Percentiles rank a stretch among this genome's conserved stretches.
Evolutionary conservation across 1,140 invertebrate genomes (phyloP).

Genomic region (Euschistus heros): DNA sequence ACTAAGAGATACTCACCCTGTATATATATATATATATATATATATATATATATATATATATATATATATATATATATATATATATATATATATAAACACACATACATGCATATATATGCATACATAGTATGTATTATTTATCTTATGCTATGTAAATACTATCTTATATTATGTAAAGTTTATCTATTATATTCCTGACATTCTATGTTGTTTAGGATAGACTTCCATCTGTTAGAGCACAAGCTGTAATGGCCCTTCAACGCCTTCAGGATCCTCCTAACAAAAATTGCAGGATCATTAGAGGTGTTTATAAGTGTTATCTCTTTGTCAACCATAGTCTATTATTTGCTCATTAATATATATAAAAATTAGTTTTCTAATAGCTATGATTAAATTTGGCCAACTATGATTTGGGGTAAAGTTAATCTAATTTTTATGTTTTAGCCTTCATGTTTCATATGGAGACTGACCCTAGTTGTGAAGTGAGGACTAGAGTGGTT

Average conservation of each 20-base stretch:
- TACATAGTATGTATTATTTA: background rate
- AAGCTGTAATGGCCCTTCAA: constrained; percentile 66
- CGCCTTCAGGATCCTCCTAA: constrained; percentile 68
- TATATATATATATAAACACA: too few relatives aligned
- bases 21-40: too few relatives aligned
- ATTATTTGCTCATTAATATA: too few relatives aligned
- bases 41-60: too few relatives aligned
- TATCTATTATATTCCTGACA: background rate
- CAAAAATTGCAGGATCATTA: constrained; percentile 62
- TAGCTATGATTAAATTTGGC: background rate
- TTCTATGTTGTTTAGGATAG: constrained; percentile 42
- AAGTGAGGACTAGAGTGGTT: constrained; percentile 56
- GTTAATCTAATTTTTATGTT: constrained; percentile 27
- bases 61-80: too few relatives aligned
- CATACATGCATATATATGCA: background rate
- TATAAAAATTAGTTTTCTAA: background rate
- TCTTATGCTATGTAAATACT: background rate
- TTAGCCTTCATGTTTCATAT: constrained; percentile 65
- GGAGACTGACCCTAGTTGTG: constrained; percentile 58
- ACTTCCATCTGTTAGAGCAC: constrained; percentile 58
- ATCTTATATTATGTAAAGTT: background rate
- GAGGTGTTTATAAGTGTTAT: constrained; percentile 34
- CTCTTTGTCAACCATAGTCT: background rate
- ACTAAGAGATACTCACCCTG: too few relatives aligned
- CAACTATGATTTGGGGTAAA: background rate